These are phyloP conservation scores for Myzus persicae DNA, from an alignment of 1,140 invertebrate genomes.

Conservation along the genomic window DNA sequence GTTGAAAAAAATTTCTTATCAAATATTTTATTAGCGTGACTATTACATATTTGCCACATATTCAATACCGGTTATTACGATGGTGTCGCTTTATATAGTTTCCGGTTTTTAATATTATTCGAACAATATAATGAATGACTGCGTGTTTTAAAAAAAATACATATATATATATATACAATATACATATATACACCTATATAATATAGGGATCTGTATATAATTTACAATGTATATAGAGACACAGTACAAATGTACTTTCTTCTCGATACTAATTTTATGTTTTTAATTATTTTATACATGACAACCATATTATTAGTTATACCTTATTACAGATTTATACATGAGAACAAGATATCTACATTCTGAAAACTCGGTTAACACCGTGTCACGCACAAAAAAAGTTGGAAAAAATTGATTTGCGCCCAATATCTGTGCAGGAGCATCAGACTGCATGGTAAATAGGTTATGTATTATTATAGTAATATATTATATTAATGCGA, in stretches of 20 bases:
- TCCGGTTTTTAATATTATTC: constrained; percentile 24
- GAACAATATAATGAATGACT: not conserved
- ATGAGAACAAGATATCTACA: not conserved
- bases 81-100: not conserved
- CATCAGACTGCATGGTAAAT: not conserved
- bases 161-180: no score
- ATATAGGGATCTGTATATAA: not conserved
- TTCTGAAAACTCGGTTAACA: not conserved
- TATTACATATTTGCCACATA: constrained; percentile 4
- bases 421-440: not conserved
- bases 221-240: not conserved
- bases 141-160: not conserved
- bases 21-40: constrained; percentile 6
- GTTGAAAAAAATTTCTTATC: not conserved
- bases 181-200: not conserved
- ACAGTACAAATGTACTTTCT: not conserved
- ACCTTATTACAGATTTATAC: no score
- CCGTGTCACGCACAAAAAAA: not conserved
- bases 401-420: not conserved
- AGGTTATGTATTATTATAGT: not conserved
- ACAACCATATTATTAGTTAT: not conserved
- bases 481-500: not conserved
- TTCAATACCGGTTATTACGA: constrained; percentile 23
- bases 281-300: constrained; percentile 1
- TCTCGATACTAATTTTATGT: not conserved